Conservation (phyloP, 2,797 vertebrate genomes). For the Tadarida brasiliensis region DNA sequence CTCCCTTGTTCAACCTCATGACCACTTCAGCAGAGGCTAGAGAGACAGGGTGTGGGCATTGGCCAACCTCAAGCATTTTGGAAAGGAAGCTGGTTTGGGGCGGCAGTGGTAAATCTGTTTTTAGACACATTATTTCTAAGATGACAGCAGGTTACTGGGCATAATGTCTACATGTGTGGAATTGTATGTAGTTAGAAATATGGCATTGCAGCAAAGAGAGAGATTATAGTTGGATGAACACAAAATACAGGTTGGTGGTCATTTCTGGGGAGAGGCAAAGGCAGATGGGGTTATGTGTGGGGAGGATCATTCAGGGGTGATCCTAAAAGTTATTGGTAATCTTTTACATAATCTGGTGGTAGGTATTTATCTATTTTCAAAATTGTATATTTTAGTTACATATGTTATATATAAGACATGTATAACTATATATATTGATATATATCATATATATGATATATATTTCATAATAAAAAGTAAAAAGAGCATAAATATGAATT, state of each 20-base stretch:
- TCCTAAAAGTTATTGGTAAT: neutral
- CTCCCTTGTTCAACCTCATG: neutral
- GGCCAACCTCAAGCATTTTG: slow-evolving; percentile 28
- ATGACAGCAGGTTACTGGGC: neutral
- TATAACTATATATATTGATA: neutral
- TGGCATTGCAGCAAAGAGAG: neutral
- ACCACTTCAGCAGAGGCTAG: neutral
- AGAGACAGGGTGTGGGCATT: neutral
- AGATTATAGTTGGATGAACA: neutral
- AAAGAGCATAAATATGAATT: neutral
- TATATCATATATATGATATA: neutral
- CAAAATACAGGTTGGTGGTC: neutral
- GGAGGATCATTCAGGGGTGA: neutral
- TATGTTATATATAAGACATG: neutral
- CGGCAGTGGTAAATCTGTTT: slow-evolving; percentile 13
- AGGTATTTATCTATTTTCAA: neutral
- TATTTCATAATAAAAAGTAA: neutral
- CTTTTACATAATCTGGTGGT: neutral
- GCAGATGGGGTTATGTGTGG: neutral
- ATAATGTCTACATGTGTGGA: neutral
- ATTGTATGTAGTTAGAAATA: neutral
- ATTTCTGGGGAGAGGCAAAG: neutral
- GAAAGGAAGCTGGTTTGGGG: slow-evolving; percentile 35
- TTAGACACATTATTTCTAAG: slow-evolving; percentile 44
- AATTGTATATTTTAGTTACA: neutral